These are phyloP conservation scores for Sorex araneus DNA, from an alignment of 2,113 vertebrate species.

Conservation along the genomic window DNA sequence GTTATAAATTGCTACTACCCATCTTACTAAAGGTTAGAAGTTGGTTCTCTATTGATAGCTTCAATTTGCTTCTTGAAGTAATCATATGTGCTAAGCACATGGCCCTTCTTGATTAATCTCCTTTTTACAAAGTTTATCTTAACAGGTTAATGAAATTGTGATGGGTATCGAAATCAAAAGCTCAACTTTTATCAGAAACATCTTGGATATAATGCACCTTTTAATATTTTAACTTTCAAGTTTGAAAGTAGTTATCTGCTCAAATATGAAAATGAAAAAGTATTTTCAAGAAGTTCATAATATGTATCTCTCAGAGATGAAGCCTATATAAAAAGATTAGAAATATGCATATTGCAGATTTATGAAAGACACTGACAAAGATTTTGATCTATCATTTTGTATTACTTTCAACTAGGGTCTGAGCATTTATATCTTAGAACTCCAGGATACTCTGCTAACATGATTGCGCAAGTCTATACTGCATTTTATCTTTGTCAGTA, in stretches of 20 bases:
- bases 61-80: conserved; percentile 79
- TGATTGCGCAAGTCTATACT: background rate
- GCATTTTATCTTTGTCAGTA: conserved; percentile 65
- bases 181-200: conserved; percentile 79
- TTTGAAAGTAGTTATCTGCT: conserved; percentile 56
- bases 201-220: conserved; percentile 71
- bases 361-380: conserved; percentile 49
- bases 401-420: conserved; percentile 56
- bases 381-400: conserved; percentile 67
- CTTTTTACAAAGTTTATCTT: conserved; percentile 74
- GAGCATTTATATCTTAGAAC: conserved; percentile 66
- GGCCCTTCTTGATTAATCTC: conserved; percentile 79
- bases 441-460: background rate
- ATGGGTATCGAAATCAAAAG: conserved; percentile 82
- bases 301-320: conserved; percentile 47
- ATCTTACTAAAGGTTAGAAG: conserved; percentile 74
- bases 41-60: conserved; percentile 81
- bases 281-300: conserved; percentile 19
- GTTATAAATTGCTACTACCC: conserved; percentile 81
- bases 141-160: conserved; percentile 78
- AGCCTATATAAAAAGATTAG: background rate
- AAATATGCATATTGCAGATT: conserved; percentile 47
- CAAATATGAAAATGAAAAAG: conserved; percentile 43
- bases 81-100: conserved; percentile 81
- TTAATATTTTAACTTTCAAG: conserved; percentile 74